Evolutionary conservation across 2,797 vertebrate genomes (phyloP).

Genomic region (Cheirogaleus major): DNA sequence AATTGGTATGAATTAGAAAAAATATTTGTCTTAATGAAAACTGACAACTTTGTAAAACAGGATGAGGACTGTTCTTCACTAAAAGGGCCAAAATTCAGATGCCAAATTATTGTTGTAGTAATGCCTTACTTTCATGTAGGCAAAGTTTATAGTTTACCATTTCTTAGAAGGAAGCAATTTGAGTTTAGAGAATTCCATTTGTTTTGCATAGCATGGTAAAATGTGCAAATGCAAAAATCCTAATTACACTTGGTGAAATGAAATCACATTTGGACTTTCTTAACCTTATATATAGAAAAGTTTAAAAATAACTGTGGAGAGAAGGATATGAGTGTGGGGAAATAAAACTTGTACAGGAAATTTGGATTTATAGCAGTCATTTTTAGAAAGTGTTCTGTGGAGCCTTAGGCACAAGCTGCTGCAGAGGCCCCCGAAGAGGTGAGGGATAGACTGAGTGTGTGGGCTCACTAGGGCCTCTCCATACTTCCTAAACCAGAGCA

Average conservation of each 20-base stretch:
- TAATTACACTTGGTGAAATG: neutral
- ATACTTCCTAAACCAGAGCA: neutral
- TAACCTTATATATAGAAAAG: neutral
- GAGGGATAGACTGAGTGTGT: too few species aligned
- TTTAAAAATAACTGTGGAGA: neutral
- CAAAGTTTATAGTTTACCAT: neutral
- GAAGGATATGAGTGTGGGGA: neutral
- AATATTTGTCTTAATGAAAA: constrained; percentile 5
- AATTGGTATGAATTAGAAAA: constrained; percentile 25
- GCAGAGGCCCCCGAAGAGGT: neutral
- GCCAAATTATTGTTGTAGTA: neutral
- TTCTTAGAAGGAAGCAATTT: constrained; percentile 42
- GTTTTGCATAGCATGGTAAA: neutral
- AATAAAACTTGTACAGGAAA: neutral
- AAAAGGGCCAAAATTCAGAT: neutral
- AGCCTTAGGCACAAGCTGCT: neutral
- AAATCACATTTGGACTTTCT: constrained; percentile 16
- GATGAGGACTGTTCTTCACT: neutral
- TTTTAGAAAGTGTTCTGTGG: neutral
- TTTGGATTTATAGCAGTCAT: neutral
- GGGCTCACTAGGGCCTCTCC: neutral
- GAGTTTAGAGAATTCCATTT: neutral
- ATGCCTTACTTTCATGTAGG: neutral
- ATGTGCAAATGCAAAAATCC: constrained; percentile 10
- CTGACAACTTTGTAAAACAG: neutral